Evolutionary conservation across 2,888 invertebrate genomes (phyloP), one percentile per base, ranked within the genome.

Genomic region (Pteria penguin): DNA sequence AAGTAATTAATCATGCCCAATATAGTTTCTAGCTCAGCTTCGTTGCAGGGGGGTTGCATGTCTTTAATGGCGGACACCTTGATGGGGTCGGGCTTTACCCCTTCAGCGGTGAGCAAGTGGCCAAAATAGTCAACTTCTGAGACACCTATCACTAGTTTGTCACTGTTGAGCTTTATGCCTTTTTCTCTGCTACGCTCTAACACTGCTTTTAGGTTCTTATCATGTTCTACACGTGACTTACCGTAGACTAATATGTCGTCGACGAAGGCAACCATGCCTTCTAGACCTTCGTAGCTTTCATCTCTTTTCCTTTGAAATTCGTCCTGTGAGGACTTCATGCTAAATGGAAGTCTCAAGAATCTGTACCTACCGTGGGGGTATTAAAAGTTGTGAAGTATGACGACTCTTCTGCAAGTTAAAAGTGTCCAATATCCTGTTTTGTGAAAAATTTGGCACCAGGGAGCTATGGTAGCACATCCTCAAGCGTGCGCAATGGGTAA

Each of bases 381-480:
- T 76, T 76, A 54, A 82, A 82, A 1, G 74, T 72, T 1, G 79
- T 82, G 5, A 77, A 52, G 18, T 58, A 65, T 8, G 75, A 72
- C 11, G 63, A 67, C n/a, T 74, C 14, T 26, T 75, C 68, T 14
- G 60, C 57, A 2, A 86, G 61, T 32, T 72, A n/a, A 75, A 1
- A 82, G 54, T 5, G 80, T 61, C 81, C 83, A 85, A 62, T 80
- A 85, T 0, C 84, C 83, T 14, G 29, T 45, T 75, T 79, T 18
- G 80, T 75, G 66, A 86, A 86, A 1, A 61, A 32, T 52, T 55
- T 76, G 3, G 77, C 78, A 11, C 79, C 80, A 2, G 32, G 55
- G n/a, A 84, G 71, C n/a, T 74, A 57, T 0, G 78, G 68, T 2
- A 70, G 31, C n/a, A 85, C 68, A 36, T 86, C 80, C n/a, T 83